phyloP scores from a whole-genome alignment of 2,888 invertebrate species.

The Callosobruchus maculatus region DNA sequence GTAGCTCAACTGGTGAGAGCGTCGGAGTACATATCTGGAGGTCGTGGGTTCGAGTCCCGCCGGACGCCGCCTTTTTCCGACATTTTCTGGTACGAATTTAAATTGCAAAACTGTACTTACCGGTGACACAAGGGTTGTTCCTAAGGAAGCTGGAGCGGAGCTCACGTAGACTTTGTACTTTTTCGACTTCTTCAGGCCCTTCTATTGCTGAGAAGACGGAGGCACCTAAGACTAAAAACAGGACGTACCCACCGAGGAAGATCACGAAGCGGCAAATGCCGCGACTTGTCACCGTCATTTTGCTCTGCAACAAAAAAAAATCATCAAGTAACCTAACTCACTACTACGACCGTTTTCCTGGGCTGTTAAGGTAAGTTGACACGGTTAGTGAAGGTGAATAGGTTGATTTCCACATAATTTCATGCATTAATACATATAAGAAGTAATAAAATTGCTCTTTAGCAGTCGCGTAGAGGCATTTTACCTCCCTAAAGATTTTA shows the following conservation, averaged over 20 bases:
- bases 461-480: neutral
- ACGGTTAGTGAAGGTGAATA: too few species aligned
- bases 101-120: constrained; percentile 44
- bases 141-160: constrained; percentile 60
- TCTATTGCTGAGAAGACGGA: constrained; percentile 78
- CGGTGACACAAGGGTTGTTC: constrained; percentile 61
- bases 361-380: too few species aligned
- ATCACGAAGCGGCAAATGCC: constrained; percentile 45
- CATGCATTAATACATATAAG: too few species aligned
- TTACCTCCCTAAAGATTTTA: neutral
- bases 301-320: constrained; percentile 5
- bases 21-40: too few species aligned
- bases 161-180: constrained; percentile 55
- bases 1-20: too few species aligned
- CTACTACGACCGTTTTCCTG: too few species aligned
- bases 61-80: too few species aligned
- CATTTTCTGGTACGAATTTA: too few species aligned
- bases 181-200: constrained; percentile 63
- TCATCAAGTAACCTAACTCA: neutral
- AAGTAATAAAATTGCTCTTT: neutral
- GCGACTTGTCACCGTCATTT: constrained; percentile 34
- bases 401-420: too few species aligned
- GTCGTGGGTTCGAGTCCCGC: too few species aligned
- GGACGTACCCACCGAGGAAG: constrained; percentile 47
- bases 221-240: constrained; percentile 69